phyloP scores from a whole-genome alignment of 92 coral and sea anemone species.

The Zoanthus sansibaricus region DNA sequence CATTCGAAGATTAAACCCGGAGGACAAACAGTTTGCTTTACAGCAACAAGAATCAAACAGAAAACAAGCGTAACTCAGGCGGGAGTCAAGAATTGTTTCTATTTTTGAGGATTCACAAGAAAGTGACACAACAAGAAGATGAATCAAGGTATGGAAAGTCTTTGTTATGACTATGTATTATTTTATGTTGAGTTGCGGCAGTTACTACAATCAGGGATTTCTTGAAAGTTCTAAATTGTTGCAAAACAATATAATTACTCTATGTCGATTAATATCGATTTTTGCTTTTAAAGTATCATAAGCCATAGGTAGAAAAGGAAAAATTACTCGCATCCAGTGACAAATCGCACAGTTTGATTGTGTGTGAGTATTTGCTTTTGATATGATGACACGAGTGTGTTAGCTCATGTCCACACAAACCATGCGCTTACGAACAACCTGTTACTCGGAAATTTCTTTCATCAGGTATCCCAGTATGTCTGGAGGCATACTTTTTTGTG shows the following conservation, averaged over 20 bases:
- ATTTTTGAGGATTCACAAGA: background rate
- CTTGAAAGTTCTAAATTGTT: background rate
- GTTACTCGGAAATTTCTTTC: background rate
- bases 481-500: background rate
- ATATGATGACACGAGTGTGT: background rate
- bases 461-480: background rate
- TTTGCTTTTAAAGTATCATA: background rate
- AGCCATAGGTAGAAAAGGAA: background rate
- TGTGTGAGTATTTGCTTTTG: background rate
- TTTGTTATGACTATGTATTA: background rate
- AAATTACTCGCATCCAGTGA: background rate
- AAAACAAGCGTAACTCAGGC: background rate
- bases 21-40: background rate
- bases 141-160: slow-evolving; percentile 30
- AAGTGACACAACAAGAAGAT: slow-evolving; percentile 19
- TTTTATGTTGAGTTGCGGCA: background rate
- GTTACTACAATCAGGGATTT: background rate
- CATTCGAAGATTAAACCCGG: slow-evolving; percentile 12
- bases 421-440: background rate
- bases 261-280: background rate
- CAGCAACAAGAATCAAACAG: background rate
- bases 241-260: background rate
- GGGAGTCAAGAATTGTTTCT: background rate
- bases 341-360: background rate
- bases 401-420: background rate